Conservation (phyloP, 1,140 invertebrate species). For the Onthophagus taurus region DNA sequence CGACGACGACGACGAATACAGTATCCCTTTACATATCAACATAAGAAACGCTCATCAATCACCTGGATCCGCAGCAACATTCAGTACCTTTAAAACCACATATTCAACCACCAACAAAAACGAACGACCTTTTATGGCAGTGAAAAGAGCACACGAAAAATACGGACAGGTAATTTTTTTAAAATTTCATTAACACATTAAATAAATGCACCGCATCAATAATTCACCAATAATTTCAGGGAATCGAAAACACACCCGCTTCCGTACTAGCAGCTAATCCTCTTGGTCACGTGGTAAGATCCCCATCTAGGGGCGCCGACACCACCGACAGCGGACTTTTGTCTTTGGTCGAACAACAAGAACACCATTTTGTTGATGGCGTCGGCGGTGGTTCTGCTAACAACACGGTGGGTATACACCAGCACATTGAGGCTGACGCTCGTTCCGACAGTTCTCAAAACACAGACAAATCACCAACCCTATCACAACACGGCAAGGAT, state of each 20-base stretch:
- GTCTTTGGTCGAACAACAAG: conserved; percentile 39
- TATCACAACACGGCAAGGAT: conserved; percentile 2
- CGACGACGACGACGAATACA: conserved; percentile 58
- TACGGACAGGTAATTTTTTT: conserved; percentile 26
- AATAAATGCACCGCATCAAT: neutral
- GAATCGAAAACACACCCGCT: conserved; percentile 24
- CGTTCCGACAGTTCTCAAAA: conserved; percentile 18
- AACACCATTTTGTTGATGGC: conserved; percentile 23
- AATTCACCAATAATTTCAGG: conserved; percentile 23
- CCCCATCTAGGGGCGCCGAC: conserved; percentile 29
- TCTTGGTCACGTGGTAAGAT: conserved; percentile 28
- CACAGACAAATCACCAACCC: conserved; percentile 14
- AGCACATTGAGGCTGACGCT: conserved; percentile 15
- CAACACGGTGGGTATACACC: conserved; percentile 34
- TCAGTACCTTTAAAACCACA: conserved; percentile 13
- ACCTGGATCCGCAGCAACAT: conserved; percentile 13
- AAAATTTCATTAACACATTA: conserved; percentile 4
- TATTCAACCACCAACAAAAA: conserved; percentile 19
- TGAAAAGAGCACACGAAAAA: conserved; percentile 54
- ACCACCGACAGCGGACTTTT: conserved; percentile 38
- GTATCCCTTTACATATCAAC: conserved; percentile 55
- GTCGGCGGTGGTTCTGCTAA: conserved; percentile 39
- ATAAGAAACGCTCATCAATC: conserved; percentile 35
- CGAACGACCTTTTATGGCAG: conserved; percentile 53
- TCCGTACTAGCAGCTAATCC: conserved; percentile 30